Evolutionary conservation across 2,888 invertebrate genomes (phyloP), one percentile per base, ranked within the genome.

Genomic region (Julus scanicus): DNA sequence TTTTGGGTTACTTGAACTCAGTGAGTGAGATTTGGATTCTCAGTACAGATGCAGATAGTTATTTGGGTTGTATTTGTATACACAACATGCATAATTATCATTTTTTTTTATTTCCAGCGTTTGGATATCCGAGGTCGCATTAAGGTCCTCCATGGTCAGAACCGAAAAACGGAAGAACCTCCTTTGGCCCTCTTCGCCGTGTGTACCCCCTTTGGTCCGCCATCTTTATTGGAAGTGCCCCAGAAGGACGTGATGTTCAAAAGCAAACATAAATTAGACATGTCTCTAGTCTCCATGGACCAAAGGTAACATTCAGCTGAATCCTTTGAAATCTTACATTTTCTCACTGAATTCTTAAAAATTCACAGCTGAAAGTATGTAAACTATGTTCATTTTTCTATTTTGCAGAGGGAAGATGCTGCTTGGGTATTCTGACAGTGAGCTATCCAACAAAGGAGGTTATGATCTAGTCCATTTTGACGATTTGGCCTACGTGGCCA

Each of bases 221-320:
- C 99, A 39, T 98, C 98, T 89, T 93, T 99, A 87, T 94, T 99
- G 89, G 99, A 99, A 93, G 97, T 98, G 90, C 98, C 99, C 5
- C 98, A 99, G 92, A 98, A 99, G 92, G 99, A 99, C 93, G 97
- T 99, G 91, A 99, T 99, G 96, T 98, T 99, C 94, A 99, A 99
- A 93, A 98, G 98, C 92, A 99, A 99, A 93, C 99, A 99, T 94
- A 98, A 99, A 92, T 94, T 99, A 91, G 99, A 99, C 93, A 95
- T 99, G 89, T 96, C 97, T 89, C 94, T 99, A 90, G 97, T 99
- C 90, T 98, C 98, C 84, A 98, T 99, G 97, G 99, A 99, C 93
- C 97, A 97, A 94, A 95, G 97, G 96, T 96, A 91, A 90, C 29
- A 29, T 29, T 29, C 29, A 29, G 29, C 29, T 29, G 29, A 29